Base-by-base conservation (phyloP, 2,888 invertebrate species). In the Copidosoma aretas region DNA sequence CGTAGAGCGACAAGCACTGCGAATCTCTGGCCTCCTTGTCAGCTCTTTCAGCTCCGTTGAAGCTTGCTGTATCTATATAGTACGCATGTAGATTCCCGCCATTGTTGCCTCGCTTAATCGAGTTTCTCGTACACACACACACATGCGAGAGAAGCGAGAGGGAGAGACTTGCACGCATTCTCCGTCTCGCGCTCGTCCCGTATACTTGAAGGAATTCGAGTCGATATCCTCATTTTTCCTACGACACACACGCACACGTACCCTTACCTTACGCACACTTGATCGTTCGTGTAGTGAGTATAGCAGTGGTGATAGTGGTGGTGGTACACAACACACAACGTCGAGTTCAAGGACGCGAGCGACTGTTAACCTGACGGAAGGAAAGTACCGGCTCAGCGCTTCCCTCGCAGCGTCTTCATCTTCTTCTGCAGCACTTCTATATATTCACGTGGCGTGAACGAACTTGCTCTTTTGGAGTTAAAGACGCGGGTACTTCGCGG, bases 151-250 rank as follows among this genome's bases (percentile, higher is more conserved):
- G 32, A 32, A 32, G 32, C n/a, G n/a, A n/a, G n/a, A n/a, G n/a
- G n/a, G n/a, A 32, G 32, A 32, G 32, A 32, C 32, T 32, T 8
- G 32, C 32, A 8, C 32, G 32, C 32, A 32, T 32, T 32, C 32
- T 8, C 32, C 32, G 32, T 8, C 32, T 8, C 32, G 32, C 8
- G 12, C 46, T 49, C 49, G 74, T 43, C 60, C 59, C 60, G 66
- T 60, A n/a, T 60, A 57, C 64, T 67, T 59, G 71, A 72, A 73
- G 64, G 70, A 73, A 70, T 64, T 65, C 67, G 32, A 32, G 71
- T 49, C 59, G 73, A 61, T 52, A 4, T 58, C 41, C 54, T 51
- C 25, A 24, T 12, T 24, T 24, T 32, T 32, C 32, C 32, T 32
- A 32, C 32, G 3, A 32, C 32, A 3, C 8, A 32, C 32, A 32